Base-by-base conservation (phyloP, 2,113 vertebrate genomes). In the Rana temporaria region DNA sequence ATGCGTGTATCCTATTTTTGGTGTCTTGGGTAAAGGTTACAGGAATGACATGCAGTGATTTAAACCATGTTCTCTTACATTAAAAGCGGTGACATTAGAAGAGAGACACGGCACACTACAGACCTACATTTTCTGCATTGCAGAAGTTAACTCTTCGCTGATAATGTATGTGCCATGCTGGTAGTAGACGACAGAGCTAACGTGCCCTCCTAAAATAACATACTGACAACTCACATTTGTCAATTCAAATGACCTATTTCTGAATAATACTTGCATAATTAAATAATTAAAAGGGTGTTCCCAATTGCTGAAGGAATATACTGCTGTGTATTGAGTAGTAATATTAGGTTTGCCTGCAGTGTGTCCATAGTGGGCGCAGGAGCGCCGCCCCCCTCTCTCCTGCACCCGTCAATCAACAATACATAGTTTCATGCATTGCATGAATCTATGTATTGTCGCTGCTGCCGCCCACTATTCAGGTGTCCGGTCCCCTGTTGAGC, bases 41-140 rank as follows among this genome's bases (percentile, higher is more conserved):
- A 32, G 19, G 63, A 59, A 63, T 59, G 42, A 67, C 42, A 38
- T 57, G 26, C 24, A n/a, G 42, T 59, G 64, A 57, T 57, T 57
- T 68, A 20, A 57, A 42, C 26, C 26, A 56, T 68, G 77, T 67
- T 34, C 77, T 26, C 42, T 22, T 57, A 30, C 34, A 32, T 32
- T 79, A 56, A 68, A 55, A 22, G 64, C 64, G n/a, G 26, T 57
- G 63, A 48, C 53, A 17, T 79, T 18, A 38, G 3, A 32, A 22
- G 7, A 34, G 65, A 79, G 53, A 30, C 22, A 14, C 22, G 4
- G 60, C 24, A 63, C n/a, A 24, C 60, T 63, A 19, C 62, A 63
- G 73, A 19, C 30, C 26, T 26, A 48, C 62, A 66, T 55, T 62
- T 32, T 67, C 76, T 56, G 55, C 65, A 79, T 57, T 79, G 77